phyloP scores from a whole-genome alignment of 2,888 invertebrate genomes.

The Netelia inedita region DNA sequence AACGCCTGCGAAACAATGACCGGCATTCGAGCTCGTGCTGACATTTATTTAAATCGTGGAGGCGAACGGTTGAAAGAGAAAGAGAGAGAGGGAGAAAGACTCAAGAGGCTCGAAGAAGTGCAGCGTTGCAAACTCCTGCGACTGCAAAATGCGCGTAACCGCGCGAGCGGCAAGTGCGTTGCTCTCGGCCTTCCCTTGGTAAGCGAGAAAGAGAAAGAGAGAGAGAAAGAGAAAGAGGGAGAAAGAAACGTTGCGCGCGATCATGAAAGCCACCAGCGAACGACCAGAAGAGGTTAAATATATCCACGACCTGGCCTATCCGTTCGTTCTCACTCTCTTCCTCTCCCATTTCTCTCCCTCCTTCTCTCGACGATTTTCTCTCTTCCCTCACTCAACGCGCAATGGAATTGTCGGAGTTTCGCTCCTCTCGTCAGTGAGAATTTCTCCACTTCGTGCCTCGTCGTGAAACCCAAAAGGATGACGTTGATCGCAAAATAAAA shows the following conservation, averaged over 20 bases:
- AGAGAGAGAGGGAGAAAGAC: not conserved
- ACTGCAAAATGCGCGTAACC: slow-evolving; percentile 27
- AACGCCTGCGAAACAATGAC: slow-evolving; percentile 75
- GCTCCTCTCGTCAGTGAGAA: slow-evolving; percentile 10
- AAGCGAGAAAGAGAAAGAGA: slow-evolving; percentile 15
- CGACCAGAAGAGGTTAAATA: slow-evolving; percentile 71
- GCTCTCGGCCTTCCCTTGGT: slow-evolving; percentile 68
- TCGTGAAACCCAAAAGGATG: not conserved
- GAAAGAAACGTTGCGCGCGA: slow-evolving; percentile 52
- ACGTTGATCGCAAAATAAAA: not conserved
- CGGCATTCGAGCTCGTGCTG: slow-evolving; percentile 77
- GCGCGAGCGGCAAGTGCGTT: slow-evolving; percentile 62
- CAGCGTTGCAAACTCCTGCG: slow-evolving; percentile 30
- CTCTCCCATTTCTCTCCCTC: slow-evolving; percentile 25
- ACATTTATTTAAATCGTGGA: slow-evolving; percentile 82
- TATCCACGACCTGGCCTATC: slow-evolving; percentile 70
- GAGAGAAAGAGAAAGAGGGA: slow-evolving; percentile 34
- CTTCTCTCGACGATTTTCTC: slow-evolving; percentile 14
- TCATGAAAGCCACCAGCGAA: slow-evolving; percentile 60
- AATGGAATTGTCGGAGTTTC: slow-evolving; percentile 18
- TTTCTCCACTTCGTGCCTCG: not conserved
- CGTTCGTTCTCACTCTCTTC: slow-evolving; percentile 52
- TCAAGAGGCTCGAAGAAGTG: slow-evolving; percentile 23
- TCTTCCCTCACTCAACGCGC: not conserved
- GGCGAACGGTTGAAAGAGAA: slow-evolving; percentile 39